phyloP scores from a whole-genome alignment of 2,113 vertebrate species.

The Chiloscyllium plagiosum region DNA sequence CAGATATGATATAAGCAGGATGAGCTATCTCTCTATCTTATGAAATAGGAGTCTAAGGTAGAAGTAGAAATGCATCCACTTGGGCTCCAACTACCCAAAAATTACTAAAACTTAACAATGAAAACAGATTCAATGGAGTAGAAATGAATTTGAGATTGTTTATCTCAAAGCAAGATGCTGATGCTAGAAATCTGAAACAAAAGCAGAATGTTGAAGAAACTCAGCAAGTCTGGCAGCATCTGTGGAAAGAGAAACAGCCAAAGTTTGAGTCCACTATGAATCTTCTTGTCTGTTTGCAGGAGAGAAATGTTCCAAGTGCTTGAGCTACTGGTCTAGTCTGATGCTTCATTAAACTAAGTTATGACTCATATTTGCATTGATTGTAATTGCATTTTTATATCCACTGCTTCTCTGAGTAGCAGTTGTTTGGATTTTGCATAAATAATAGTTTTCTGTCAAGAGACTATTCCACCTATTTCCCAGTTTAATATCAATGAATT shows the following conservation, averaged over 20 bases:
- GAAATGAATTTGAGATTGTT: background rate
- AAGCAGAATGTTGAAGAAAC: too few species aligned
- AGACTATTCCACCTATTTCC: background rate
- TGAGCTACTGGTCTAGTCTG: background rate
- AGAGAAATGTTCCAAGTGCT: background rate
- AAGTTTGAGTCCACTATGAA: too few species aligned
- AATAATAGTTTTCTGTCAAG: background rate
- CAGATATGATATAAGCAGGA: too few species aligned
- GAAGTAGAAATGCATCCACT: background rate
- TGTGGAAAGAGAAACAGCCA: too few species aligned
- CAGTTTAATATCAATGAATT: background rate
- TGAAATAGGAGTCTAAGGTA: background rate
- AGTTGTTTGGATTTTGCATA: slow-evolving; percentile 17
- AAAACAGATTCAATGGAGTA: background rate
- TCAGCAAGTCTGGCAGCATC: too few species aligned
- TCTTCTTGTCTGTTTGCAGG: too few species aligned
- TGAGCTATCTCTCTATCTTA: background rate
- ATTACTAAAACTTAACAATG: background rate
- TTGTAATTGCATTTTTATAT: slow-evolving; percentile 2
- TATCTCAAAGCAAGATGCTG: background rate
- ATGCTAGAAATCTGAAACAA: too few species aligned
- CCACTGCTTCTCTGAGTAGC: background rate
- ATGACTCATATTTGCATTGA: background rate
- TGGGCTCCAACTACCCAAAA: background rate
- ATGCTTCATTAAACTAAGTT: background rate